A percentile compares a stretch with the other conserved stretches of the same genome.
These are phyloP conservation scores for Saxidomus purpurata DNA, from an alignment of 1,140 invertebrate species.

Conservation along the genomic window DNA sequence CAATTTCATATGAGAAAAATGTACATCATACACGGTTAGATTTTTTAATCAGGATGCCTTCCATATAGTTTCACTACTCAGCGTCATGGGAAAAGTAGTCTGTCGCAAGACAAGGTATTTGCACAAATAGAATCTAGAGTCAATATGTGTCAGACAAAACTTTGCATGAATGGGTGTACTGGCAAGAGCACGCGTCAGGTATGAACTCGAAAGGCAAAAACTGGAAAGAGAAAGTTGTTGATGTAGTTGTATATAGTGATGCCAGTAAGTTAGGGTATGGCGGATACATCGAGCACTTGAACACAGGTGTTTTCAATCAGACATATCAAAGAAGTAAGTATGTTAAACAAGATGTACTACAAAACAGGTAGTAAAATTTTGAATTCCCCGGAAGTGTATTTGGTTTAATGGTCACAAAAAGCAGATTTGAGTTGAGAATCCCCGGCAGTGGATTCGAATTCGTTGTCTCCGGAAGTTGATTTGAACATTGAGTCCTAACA, in stretches of 20 bases:
- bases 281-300: neutral
- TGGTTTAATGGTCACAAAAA: no score
- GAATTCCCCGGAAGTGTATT: no score
- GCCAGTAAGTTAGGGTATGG: neutral
- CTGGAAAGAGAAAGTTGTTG: neutral
- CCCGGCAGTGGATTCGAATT: neutral
- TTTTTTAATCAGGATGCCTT: neutral
- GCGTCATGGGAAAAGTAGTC: neutral
- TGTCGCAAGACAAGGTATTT: constrained; percentile 7
- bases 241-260: constrained; percentile 1
- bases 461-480: neutral
- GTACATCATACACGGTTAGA: no score
- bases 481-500: neutral
- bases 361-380: no score
- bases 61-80: constrained; percentile 9
- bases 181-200: neutral
- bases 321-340: no score
- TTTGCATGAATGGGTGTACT: neutral
- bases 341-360: no score
- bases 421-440: no score
- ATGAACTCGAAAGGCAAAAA: neutral
- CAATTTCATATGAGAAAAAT: no score
- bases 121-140: neutral
- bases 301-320: neutral
- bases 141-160: neutral